Percentiles rank a stretch among this genome's conserved stretches.
Evolutionary conservation across 2,113 vertebrate genomes (phyloP).

Genomic region (Pelobates fuscus): DNA sequence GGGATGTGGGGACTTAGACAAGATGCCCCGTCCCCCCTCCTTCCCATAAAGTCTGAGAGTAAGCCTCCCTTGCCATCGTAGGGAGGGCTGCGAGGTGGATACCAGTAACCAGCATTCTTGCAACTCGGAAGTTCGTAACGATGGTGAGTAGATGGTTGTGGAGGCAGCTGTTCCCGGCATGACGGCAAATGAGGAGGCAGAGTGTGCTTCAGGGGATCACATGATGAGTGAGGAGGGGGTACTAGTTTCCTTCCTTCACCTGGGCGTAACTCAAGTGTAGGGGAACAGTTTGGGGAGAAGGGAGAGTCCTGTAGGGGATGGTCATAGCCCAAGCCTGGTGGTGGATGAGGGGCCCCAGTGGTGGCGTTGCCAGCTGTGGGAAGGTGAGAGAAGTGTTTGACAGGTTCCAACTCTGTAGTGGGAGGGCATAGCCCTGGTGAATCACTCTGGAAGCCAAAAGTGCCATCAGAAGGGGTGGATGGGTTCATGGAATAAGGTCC

Average conservation of each 20-base stretch:
- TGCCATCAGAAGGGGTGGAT: constrained; percentile 93
- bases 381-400: constrained; percentile 80
- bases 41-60: constrained; percentile 82
- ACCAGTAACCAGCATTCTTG: constrained; percentile 95
- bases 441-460: constrained; percentile 91
- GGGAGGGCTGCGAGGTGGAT: constrained; percentile 82
- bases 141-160: constrained; percentile 84
- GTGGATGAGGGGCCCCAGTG: constrained; percentile 58
- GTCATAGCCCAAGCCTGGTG: constrained; percentile 68
- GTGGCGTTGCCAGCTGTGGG: constrained; percentile 34
- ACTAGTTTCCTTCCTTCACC: constrained; percentile 75
- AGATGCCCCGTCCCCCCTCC: constrained; percentile 65
- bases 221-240: constrained; percentile 87
- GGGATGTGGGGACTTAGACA: constrained; percentile 78
- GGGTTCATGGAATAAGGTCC: constrained; percentile 95
- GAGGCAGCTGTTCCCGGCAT: constrained; percentile 83
- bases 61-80: constrained; percentile 80
- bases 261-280: constrained; percentile 77
- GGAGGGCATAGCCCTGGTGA: constrained; percentile 85
- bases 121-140: constrained; percentile 96
- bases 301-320: constrained; percentile 69
- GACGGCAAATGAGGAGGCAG: constrained; percentile 65
- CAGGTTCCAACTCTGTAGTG: constrained; percentile 64
- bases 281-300: constrained; percentile 92
- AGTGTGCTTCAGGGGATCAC: constrained; percentile 56